Base-by-base conservation (phyloP, 2,888 invertebrate genomes). In the Cosmia pyralina region DNA sequence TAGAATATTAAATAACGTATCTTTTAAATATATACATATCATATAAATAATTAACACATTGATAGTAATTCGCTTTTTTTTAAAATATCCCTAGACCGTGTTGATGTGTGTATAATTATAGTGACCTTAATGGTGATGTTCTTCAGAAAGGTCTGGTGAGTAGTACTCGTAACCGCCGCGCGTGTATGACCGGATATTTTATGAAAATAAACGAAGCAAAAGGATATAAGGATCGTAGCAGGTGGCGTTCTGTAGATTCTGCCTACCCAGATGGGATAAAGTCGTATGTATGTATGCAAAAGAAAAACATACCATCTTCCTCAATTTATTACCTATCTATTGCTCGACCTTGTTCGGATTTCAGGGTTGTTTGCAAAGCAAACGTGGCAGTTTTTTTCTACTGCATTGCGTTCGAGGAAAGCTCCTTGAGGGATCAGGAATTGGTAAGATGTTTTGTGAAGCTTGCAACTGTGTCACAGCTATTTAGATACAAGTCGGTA, bases 371-470 rank as follows among this genome's bases (percentile, higher is more conserved):
- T 28, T 48, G 17, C 10, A 17, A 28, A n/a, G 28, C 4, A 7
- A 44, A 44, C 34, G 50, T 50, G 6, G 4, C 3, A 50, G 15
- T 34, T 59, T 71, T 2, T 44, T 73, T 38, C 22, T 62, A 11
- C 44, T 44, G 19, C 34, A 34, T 75, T 7, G 22, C 44, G 50
- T 75, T 50, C 10, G 34, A 5, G 7, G 13, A 15, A 38, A 62
- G 8, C 34, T 22, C 22, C 50, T 75, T 62, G 44, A 44, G 50
- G 28, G 3, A 34, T 44, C 15, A 44, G 22, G 19, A 50, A 34
- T 44, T 41, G 60, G 50, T 15, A 50, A 60, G 63, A n/a, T 22
- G 44, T 17, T 52, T 34, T 72, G 44, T 50, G 34, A 38, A 34
- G 19, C 10, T 38, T 48, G 13, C 17, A n/a, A 72, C 3, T n/a